A percentile compares a stretch with the other conserved stretches of the same genome.
Conservation (phyloP, 1,140 invertebrate genomes). For the Zaprionus vittiger region DNA sequence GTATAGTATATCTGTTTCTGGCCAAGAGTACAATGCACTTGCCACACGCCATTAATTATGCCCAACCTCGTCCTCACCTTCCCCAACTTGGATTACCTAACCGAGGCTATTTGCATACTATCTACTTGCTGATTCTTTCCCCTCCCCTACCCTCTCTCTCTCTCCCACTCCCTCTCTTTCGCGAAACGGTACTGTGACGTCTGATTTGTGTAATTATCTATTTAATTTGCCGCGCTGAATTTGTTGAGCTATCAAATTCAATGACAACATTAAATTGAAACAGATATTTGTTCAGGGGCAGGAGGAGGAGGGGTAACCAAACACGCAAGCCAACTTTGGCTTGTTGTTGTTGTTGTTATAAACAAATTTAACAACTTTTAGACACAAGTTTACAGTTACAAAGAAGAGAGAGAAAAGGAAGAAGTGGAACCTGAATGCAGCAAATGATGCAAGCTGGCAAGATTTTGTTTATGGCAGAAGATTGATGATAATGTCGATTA, state of each 20-base stretch:
- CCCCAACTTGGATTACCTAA: slow-evolving; percentile 44
- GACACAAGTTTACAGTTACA: slow-evolving; percentile 67
- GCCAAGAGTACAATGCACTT: slow-evolving; percentile 73
- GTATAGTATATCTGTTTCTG: neutral
- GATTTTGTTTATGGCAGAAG: slow-evolving; percentile 22
- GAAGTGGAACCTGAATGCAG: slow-evolving; percentile 33
- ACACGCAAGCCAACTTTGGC: slow-evolving; percentile 33
- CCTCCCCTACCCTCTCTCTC: neutral
- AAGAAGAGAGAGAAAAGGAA: slow-evolving; percentile 8
- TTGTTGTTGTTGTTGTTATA: slow-evolving; percentile 9
- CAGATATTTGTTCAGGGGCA: slow-evolving; percentile 20
- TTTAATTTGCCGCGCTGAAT: slow-evolving; percentile 50
- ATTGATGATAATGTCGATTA: slow-evolving; percentile 33
- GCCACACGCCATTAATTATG: slow-evolving; percentile 82
- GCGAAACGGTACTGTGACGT: slow-evolving; percentile 30
- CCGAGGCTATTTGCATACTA: slow-evolving; percentile 59
- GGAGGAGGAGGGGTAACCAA: neutral
- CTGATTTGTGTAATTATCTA: slow-evolving; percentile 52
- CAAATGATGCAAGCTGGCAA: slow-evolving; percentile 16
- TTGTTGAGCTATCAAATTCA: slow-evolving; percentile 74
- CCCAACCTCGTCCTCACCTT: slow-evolving; percentile 4
- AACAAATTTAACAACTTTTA: slow-evolving; percentile 65
- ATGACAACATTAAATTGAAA: slow-evolving; percentile 71
- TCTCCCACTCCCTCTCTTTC: slow-evolving; percentile 7
- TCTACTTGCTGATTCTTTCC: neutral